Conservation (phyloP, 2,113 vertebrate species). For the Strix uralensis region DNA sequence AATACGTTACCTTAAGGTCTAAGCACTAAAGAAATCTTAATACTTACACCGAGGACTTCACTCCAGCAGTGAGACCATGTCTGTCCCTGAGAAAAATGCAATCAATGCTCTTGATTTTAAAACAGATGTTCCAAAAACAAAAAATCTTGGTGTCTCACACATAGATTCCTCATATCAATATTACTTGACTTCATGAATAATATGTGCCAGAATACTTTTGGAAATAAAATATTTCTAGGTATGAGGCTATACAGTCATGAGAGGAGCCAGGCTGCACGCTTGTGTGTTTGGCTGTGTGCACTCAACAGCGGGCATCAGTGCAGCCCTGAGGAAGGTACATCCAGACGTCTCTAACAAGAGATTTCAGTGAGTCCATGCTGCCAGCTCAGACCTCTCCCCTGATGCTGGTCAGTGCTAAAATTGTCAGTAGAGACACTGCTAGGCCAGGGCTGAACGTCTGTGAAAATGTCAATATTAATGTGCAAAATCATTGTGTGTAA, state of each 20-base stretch:
- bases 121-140: not conserved
- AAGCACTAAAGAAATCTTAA: not conserved
- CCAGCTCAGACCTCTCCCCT: not conserved
- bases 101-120: not conserved
- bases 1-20: not conserved
- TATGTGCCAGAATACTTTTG: not conserved
- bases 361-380: accelerated
- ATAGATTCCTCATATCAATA: not conserved
- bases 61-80: not conserved
- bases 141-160: not conserved
- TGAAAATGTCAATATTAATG: not conserved
- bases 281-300: not conserved
- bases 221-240: not conserved
- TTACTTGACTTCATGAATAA: not conserved
- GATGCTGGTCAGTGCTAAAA: not conserved
- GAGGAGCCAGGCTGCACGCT: not conserved
- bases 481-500: not conserved
- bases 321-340: not conserved
- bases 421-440: not conserved
- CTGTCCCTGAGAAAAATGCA: not conserved
- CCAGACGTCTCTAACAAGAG: accelerated
- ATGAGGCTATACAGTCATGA: not conserved
- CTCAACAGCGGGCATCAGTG: not conserved
- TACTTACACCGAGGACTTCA: not conserved
- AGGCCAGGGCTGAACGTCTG: not conserved